Conservation (phyloP, 2,113 vertebrate species). For the Apteryx owenii region DNA sequence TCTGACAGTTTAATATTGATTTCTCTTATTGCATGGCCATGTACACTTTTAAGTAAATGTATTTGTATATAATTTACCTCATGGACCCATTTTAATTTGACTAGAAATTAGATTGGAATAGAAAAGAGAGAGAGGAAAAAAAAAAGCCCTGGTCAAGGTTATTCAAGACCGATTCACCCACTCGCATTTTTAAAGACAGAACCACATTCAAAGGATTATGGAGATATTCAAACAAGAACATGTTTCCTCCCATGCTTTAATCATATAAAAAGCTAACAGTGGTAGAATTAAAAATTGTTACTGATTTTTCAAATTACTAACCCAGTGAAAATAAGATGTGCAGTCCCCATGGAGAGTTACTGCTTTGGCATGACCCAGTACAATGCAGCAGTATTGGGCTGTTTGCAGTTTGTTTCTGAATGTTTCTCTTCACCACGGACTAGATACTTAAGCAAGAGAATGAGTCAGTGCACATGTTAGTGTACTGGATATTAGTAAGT, state of each 20-base stretch:
- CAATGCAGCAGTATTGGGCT: background rate
- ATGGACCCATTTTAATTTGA: background rate
- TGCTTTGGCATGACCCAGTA: background rate
- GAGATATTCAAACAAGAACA: background rate
- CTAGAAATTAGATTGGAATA: background rate
- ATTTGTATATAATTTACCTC: background rate
- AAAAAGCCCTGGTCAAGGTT: accelerated
- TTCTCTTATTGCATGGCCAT: background rate
- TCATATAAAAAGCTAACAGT: background rate
- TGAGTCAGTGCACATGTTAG: background rate
- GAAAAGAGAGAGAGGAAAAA: background rate
- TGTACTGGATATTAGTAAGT: background rate
- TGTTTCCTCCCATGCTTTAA: background rate
- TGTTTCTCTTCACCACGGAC: background rate
- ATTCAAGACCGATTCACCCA: background rate
- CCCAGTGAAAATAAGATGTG: background rate
- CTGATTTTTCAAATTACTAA: background rate
- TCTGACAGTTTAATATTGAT: background rate
- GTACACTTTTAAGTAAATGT: background rate
- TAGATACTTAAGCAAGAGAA: background rate
- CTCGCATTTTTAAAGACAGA: background rate
- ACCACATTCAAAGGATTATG: background rate
- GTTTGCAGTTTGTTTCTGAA: background rate
- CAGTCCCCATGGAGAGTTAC: background rate
- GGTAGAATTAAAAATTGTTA: background rate